phyloP scores from a whole-genome alignment of 2,113 vertebrate genomes.

The Petroica traversi region DNA sequence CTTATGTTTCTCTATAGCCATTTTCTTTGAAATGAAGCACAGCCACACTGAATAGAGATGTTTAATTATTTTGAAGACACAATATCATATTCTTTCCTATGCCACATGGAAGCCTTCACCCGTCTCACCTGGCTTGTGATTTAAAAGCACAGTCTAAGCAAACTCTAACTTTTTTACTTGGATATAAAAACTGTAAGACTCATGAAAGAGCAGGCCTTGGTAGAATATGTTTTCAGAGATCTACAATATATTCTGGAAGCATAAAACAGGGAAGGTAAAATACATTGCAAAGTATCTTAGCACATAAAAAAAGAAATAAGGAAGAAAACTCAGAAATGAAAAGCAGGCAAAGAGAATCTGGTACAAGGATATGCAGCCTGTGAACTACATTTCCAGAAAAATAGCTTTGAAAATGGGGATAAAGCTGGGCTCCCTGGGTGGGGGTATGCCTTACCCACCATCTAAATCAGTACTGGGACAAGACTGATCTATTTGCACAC shows the following conservation, averaged over 20 bases:
- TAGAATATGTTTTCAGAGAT: not conserved
- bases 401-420: not conserved
- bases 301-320: not conserved
- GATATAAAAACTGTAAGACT: not conserved
- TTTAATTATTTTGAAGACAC: not conserved
- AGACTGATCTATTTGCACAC: not conserved
- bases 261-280: not conserved
- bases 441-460: not conserved
- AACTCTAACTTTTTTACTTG: not conserved
- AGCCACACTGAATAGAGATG: not conserved
- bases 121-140: not conserved
- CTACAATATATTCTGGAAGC: not conserved
- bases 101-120: not conserved
- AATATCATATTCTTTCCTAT: not conserved
- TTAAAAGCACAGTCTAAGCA: not conserved
- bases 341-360: not conserved
- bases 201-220: not conserved
- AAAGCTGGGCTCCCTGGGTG: not conserved
- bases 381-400: not conserved
- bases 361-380: not conserved
- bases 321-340: not conserved
- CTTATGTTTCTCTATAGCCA: not conserved
- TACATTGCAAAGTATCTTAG: not conserved
- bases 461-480: not conserved
- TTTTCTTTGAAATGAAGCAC: not conserved